Conservation (phyloP, 1,140 invertebrate genomes). For the Ephestia elutella region DNA sequence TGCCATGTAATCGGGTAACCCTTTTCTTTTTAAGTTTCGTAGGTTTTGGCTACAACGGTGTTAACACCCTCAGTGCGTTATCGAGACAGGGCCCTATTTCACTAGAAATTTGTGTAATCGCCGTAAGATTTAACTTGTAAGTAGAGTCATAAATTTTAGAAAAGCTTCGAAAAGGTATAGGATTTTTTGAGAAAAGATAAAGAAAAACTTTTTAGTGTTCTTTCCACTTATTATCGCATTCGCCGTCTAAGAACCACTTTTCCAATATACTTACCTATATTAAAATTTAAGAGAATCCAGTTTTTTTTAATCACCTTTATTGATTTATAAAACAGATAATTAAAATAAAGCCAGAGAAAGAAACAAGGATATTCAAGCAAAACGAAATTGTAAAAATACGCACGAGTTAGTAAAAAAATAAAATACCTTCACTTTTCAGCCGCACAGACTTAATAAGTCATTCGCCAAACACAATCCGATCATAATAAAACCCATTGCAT, state of each 20-base stretch:
- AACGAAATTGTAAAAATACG: no score
- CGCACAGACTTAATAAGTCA: background rate
- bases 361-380: no score
- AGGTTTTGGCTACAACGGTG: background rate
- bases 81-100: background rate
- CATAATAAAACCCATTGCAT: slow-evolving; percentile 6
- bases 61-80: background rate
- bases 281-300: no score
- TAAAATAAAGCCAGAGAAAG: no score
- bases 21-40: background rate
- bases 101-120: background rate
- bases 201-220: no score
- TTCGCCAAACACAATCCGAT: slow-evolving; percentile 4
- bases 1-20: no score
- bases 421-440: background rate
- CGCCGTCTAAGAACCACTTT: no score
- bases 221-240: no score
- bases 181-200: background rate
- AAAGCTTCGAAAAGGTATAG: background rate
- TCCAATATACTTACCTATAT: no score
- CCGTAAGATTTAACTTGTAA: background rate
- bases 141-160: background rate
- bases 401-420: background rate
- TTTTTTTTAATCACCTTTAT: no score
- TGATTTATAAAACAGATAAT: no score